Base-by-base conservation (phyloP, 2,113 vertebrate genomes). In the Platichthys flesus region DNA sequence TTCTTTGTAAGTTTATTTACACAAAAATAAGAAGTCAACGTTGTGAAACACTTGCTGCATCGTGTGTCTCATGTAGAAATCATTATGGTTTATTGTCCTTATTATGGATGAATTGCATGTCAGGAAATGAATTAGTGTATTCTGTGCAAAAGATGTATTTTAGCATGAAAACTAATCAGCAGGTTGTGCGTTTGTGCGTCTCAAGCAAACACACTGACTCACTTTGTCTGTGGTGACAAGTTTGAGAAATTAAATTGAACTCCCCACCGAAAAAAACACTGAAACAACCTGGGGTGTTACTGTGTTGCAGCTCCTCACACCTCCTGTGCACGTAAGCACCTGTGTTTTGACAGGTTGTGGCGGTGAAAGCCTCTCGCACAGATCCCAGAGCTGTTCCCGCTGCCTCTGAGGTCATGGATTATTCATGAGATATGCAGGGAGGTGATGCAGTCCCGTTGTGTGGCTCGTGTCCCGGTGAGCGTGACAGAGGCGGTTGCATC, bases 401-500 rank as follows among this genome's bases (percentile, higher is more conserved):
- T 56, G 84, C 76, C 78, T 79, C 82, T 23, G 20, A 73, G 82
- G 61, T 84, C 82, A 89, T 91, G 88, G 76, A 86, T 92, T 90
- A 90, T 92, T 92, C 85, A 90, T 87, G 76, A 51, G 9, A 23
- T 64, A 31, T 47, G 63, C 60, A 79, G 40, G 12, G 23, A 74
- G 52, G 58, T 79, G 81, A 74, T 68, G 74, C 49, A 62, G 60
- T 68, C 77, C 40, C 76, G 18, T 54, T 61, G 78, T 82, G 73
- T 67, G 52, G 67, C 68, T 75, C 56, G 35, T 66, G 40, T 71
- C 35, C 21, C 76, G 28, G 80, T 8, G 6, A 71, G 78, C 10
- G n/a, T 84, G 78, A 85, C 84, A 62, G 74, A 18, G 52, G 63
- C n/a, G 14, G 28, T 67, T 74, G 76, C 49, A 55, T 82, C 76